Evolutionary conservation across 2,888 invertebrate species (phyloP).

Genomic region (Fragum whitleyi): DNA sequence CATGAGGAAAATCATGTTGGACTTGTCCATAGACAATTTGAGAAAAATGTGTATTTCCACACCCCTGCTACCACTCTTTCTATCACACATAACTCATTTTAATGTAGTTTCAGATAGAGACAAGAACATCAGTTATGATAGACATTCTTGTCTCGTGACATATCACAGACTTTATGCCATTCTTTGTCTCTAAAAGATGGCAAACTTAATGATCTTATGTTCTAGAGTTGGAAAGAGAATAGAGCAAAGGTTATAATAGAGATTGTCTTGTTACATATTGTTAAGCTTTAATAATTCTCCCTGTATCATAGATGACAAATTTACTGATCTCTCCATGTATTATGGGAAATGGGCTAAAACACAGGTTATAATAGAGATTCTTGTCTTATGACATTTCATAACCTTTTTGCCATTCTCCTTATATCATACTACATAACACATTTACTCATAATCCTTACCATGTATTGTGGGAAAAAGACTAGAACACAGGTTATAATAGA

Average conservation of each 20-base stretch:
- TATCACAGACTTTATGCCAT: slow-evolving; percentile 97
- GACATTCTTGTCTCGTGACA: slow-evolving; percentile 95
- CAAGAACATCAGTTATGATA: slow-evolving; percentile 95
- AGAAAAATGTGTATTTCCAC: too few relatives aligned
- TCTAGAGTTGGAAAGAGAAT: slow-evolving; percentile 98
- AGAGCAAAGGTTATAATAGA: slow-evolving; percentile 95
- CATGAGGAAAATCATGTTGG: too few relatives aligned
- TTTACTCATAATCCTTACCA: too few relatives aligned
- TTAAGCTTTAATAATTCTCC: slow-evolving; percentile 98
- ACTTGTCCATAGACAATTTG: too few relatives aligned
- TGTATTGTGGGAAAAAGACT: too few relatives aligned
- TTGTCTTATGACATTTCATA: slow-evolving; percentile 98
- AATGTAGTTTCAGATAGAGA: slow-evolving; percentile 98
- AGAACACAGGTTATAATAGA: too few relatives aligned
- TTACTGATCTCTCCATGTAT: slow-evolving; percentile 94
- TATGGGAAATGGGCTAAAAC: slow-evolving; percentile 96
- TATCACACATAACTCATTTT: too few relatives aligned
- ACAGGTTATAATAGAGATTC: slow-evolving; percentile 94
- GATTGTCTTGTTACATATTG: slow-evolving; percentile 97
- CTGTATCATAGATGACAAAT: too few relatives aligned
- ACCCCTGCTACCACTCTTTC: too few relatives aligned
- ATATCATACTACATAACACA: too few relatives aligned
- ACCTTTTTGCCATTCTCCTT: slow-evolving; percentile 96
- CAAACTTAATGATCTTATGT: too few relatives aligned
- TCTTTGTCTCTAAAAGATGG: too few relatives aligned